phyloP scores from a whole-genome alignment of 1,140 invertebrate species.

The Charaxes varanes region DNA sequence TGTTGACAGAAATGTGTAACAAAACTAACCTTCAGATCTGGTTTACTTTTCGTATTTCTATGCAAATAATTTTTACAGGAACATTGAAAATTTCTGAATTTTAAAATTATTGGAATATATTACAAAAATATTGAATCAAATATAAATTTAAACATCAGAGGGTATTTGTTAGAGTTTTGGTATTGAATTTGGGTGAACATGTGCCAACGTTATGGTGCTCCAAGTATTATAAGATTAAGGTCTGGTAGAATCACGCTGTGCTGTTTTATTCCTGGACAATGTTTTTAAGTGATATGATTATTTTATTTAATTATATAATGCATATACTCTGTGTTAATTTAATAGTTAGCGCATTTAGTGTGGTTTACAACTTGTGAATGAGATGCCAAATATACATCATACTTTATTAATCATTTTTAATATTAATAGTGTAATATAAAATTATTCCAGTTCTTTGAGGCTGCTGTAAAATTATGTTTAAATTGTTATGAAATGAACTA shows the following conservation, averaged over 20 bases:
- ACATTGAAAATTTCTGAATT: neutral
- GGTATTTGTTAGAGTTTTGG: too few species aligned
- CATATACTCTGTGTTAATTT: slow-evolving; percentile 48
- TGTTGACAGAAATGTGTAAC: too few species aligned
- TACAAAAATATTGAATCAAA: neutral
- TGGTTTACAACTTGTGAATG: slow-evolving; percentile 47
- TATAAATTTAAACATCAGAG: too few species aligned
- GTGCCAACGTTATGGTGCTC: slow-evolving; percentile 26
- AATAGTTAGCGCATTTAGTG: slow-evolving; percentile 40
- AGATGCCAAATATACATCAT: slow-evolving; percentile 62
- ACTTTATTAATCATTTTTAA: slow-evolving; percentile 24
- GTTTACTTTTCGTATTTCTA: neutral
- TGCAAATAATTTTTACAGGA: too few species aligned
- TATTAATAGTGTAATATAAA: slow-evolving; percentile 22
- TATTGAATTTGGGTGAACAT: neutral
- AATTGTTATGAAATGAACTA: too few species aligned
- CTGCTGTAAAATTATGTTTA: slow-evolving; percentile 24
- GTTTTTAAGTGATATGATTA: slow-evolving; percentile 37
- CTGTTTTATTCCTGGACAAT: slow-evolving; percentile 46
- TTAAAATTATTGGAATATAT: neutral
- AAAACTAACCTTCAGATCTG: neutral
- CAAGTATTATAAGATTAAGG: slow-evolving; percentile 30
- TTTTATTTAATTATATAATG: slow-evolving; percentile 18
- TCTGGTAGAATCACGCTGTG: slow-evolving; percentile 38
- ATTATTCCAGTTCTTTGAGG: slow-evolving; percentile 37